A percentile compares a stretch with the other conserved stretches of the same genome.
phyloP scores from a whole-genome alignment of 2,113 vertebrate species.

The Gorsachius goisagi region DNA sequence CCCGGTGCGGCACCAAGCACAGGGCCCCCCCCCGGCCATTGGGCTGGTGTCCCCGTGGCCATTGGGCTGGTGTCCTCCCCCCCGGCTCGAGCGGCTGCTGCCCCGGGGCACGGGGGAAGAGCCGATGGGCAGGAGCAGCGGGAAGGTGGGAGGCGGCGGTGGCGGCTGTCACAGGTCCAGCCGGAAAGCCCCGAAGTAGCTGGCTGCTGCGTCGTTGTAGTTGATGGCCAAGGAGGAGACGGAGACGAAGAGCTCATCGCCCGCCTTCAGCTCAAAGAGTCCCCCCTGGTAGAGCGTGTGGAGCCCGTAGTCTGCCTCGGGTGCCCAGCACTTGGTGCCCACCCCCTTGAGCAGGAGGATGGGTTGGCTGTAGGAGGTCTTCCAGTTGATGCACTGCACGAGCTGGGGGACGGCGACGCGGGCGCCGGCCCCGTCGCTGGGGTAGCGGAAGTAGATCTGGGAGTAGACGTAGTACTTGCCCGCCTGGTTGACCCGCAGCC shows the following conservation, averaged over 20 bases:
- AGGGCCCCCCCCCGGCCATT: accelerated
- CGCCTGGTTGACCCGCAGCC: constrained; percentile 80
- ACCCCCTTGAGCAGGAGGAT: constrained; percentile 88
- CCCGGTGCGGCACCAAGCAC: background rate
- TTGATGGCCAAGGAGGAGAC: constrained; percentile 83
- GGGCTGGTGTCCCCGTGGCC: accelerated
- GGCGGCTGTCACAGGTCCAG: constrained; percentile 76
- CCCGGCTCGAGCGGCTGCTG: accelerated
- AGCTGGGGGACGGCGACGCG: constrained; percentile 79
- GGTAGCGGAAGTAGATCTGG: constrained; percentile 84
- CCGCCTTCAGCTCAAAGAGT: constrained; percentile 83
- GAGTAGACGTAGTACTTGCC: constrained; percentile 89
- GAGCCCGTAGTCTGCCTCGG: constrained; percentile 83
- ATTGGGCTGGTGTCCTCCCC: accelerated
- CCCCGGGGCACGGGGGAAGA: accelerated
- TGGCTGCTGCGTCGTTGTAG: constrained; percentile 78
- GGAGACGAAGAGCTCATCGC: constrained; percentile 86
- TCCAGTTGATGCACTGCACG: constrained; percentile 87
- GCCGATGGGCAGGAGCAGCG: background rate
- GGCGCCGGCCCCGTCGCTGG: constrained; percentile 64
- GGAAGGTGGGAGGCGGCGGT: background rate
- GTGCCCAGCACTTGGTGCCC: constrained; percentile 88
- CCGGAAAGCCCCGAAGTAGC: constrained; percentile 85
- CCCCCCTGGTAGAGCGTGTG: constrained; percentile 88
- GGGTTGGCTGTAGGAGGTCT: constrained; percentile 80